Percentiles rank a stretch among this genome's conserved stretches.
phyloP scores from a whole-genome alignment of 2,797 vertebrate genomes.

The Takifugu ocellatus region DNA sequence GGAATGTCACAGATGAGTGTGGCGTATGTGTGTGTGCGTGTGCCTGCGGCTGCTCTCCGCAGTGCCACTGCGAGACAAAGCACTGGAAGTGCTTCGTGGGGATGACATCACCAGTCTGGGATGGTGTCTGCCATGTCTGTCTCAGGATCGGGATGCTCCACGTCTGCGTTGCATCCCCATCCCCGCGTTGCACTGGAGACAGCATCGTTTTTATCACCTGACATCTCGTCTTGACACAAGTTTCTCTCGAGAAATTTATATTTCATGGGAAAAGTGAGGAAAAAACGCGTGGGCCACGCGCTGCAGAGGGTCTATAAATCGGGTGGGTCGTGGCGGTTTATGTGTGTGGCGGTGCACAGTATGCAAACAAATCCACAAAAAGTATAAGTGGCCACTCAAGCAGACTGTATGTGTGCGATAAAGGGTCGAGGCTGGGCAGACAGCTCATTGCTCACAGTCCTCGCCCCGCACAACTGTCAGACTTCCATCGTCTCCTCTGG shows the following conservation, averaged over 20 bases:
- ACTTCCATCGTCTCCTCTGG: slow-evolving; percentile 41
- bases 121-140: slow-evolving; percentile 70
- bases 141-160: slow-evolving; percentile 57
- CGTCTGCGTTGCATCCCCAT: slow-evolving; percentile 27
- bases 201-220: too few species aligned
- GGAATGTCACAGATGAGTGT: slow-evolving; percentile 61
- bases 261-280: neutral
- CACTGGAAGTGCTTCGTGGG: slow-evolving; percentile 66
- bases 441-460: slow-evolving; percentile 22
- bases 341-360: slow-evolving; percentile 3
- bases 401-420: slow-evolving; percentile 7
- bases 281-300: neutral
- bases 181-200: slow-evolving; percentile 18
- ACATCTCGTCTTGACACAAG: too few species aligned
- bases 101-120: slow-evolving; percentile 77
- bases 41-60: slow-evolving; percentile 62
- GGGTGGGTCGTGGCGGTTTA: neutral
- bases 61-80: slow-evolving; percentile 74
- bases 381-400: slow-evolving; percentile 9
- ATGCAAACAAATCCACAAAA: neutral
- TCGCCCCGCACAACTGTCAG: slow-evolving; percentile 42
- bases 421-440: slow-evolving; percentile 1
- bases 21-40: slow-evolving; percentile 27
- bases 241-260: too few species aligned
- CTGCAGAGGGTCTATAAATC: neutral